Percentiles rank a stretch among this genome's conserved stretches.
phyloP scores from a whole-genome alignment of 2,113 vertebrate species.

The Sylvietta virens region DNA sequence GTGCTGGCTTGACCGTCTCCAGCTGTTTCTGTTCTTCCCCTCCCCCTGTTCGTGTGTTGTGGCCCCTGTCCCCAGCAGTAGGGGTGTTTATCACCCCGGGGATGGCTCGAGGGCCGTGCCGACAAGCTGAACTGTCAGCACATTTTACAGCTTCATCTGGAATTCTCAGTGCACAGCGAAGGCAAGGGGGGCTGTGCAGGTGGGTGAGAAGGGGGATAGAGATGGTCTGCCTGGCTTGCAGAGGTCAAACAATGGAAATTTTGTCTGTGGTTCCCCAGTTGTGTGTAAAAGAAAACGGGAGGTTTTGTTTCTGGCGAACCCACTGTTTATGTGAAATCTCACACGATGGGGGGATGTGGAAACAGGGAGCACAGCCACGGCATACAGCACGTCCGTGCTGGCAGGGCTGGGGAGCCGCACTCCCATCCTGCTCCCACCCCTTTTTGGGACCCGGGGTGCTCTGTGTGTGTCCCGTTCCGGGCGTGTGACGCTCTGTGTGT shows the following conservation, averaged over 20 bases:
- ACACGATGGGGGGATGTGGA: accelerated
- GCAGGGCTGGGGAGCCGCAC: accelerated
- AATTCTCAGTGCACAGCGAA: accelerated
- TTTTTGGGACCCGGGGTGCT: accelerated
- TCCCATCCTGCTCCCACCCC: accelerated
- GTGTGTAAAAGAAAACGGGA: background rate
- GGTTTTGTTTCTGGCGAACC: accelerated
- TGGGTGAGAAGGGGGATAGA: background rate
- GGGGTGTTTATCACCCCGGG: background rate
- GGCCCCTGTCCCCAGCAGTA: background rate
- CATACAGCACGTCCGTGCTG: accelerated
- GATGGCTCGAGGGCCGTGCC: background rate
- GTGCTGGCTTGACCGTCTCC: background rate
- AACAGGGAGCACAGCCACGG: accelerated
- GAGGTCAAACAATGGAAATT: background rate
- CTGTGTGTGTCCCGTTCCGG: accelerated
- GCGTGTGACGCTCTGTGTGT: background rate
- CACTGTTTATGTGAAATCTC: accelerated
- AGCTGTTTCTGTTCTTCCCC: background rate
- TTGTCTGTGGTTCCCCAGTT: background rate
- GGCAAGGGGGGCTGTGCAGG: background rate
- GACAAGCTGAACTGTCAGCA: background rate
- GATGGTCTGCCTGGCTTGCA: accelerated
- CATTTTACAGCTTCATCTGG: slow-evolving; percentile 6
- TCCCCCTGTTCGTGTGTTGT: accelerated